Conservation (phyloP, 1,140 invertebrate genomes). For the Oreohelix idahoensis region DNA sequence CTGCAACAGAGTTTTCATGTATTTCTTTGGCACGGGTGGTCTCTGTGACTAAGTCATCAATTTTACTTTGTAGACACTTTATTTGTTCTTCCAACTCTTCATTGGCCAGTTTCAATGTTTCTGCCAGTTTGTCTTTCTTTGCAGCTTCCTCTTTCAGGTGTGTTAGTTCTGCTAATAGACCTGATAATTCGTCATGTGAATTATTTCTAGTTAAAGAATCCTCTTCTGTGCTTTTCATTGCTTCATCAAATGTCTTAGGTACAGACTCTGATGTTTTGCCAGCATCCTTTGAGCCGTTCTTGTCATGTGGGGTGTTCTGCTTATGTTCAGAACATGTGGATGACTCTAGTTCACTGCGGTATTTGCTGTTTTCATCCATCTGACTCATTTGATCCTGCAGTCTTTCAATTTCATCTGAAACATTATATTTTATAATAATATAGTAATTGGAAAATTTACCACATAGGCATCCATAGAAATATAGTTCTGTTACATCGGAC, state of each 20-base stretch:
- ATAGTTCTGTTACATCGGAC: too few relatives aligned
- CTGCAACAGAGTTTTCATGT: background rate
- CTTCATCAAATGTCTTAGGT: background rate
- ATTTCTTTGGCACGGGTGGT: background rate
- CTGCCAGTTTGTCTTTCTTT: background rate
- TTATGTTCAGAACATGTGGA: background rate
- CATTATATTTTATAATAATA: background rate
- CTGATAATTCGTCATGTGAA: background rate
- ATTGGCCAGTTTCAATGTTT: background rate
- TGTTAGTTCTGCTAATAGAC: background rate
- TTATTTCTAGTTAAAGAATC: background rate
- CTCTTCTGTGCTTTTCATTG: background rate
- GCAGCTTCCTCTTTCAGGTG: slow-evolving; percentile 12
- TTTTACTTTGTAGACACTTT: slow-evolving; percentile 3
- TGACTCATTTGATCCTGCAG: slow-evolving; percentile 40
- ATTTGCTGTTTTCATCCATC: slow-evolving; percentile 24
- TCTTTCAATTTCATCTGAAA: slow-evolving; percentile 41
- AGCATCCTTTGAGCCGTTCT: background rate
- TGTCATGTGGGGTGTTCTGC: background rate
- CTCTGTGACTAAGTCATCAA: background rate
- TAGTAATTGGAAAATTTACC: too few relatives aligned
- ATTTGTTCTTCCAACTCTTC: slow-evolving; percentile 16
- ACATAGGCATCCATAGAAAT: too few relatives aligned
- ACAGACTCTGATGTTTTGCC: background rate
- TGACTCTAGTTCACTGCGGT: background rate